Evolutionary conservation across 2,113 vertebrate species (phyloP).

Genomic region (Gavia stellata): DNA sequence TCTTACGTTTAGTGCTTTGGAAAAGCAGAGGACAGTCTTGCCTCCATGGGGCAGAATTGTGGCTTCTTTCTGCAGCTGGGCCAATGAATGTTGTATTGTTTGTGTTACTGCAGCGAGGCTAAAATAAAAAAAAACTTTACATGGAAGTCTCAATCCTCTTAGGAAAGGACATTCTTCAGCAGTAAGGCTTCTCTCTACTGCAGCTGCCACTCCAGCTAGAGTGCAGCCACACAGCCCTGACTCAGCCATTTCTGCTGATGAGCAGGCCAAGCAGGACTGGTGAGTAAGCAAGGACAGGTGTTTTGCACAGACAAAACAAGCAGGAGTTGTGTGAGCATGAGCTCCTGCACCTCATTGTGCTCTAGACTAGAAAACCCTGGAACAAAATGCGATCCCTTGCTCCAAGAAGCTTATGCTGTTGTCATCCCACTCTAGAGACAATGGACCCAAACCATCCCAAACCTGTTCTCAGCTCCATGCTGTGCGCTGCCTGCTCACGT

Average conservation of each 20-base stretch:
- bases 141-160: neutral
- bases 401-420: neutral
- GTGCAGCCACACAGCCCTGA: neutral
- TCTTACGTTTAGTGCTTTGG: neutral
- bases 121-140: neutral
- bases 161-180: neutral
- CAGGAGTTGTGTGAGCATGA: neutral
- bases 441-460: neutral
- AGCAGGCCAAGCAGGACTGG: neutral
- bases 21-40: neutral
- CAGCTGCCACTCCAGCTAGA: neutral
- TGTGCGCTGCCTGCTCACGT: neutral
- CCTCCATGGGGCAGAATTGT: neutral
- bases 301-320: neutral
- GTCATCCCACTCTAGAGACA: neutral
- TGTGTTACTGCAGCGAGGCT: neutral
- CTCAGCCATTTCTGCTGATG: neutral
- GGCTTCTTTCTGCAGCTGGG: neutral
- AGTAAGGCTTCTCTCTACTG: neutral
- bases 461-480: neutral
- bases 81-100: neutral
- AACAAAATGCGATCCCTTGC: neutral
- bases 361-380: neutral
- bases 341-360: neutral
- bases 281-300: neutral